Evolutionary conservation across 92 coral and sea anemone genomes (phyloP), one percentile per base, ranked within the genome.

Genomic region (Phenganax subtilis): DNA sequence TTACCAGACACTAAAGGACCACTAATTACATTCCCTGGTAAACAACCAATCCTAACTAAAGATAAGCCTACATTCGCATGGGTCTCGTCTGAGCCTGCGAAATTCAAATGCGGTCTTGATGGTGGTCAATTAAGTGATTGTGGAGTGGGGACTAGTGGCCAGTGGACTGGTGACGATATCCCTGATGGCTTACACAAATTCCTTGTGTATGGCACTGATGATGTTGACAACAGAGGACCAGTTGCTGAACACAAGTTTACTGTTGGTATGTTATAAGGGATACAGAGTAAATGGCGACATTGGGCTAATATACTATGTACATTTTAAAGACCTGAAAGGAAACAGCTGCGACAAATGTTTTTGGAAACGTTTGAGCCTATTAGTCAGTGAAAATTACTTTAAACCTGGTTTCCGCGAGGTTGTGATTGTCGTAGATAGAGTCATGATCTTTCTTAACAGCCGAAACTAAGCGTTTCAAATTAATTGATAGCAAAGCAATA

Each of bases 71-170:
- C 81, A 44, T 76, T 76, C 70, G 30, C 20, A 29, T 76, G 81
- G 81, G 2, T 68, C 8, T 57, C 81, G 17, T 57, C 69, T 11
- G 81, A 76, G 58, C 81, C 81, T 29, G 81, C 69, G 54, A 76
- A 17, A 59, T 76, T 76, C 58, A 57, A 60, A 63, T 76, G 81
- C 62, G 81, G 69, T 52, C n/a, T 76, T 31, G 81, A 59, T 59
- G 44, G 27, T 7, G 62, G 54, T 61, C 67, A 6, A 2, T 57
- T 57, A 25, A 57, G 28, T 3, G 81, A 76, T 59, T 76, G 81
- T 31, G 81, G 81, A 2, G 7, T 57, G 51, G 81, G 81, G 0
- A 76, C 81, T 12, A 57, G 28, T 6, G 81, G 81, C 6, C 53
- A 37, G 51, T 76, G 81, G 81, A 76, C 81, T 0, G 70, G 54